Percentiles rank a stretch among this genome's conserved stretches.
Conservation (phyloP, 2,797 vertebrate species). For the Gymnoscopelus microlampas region DNA sequence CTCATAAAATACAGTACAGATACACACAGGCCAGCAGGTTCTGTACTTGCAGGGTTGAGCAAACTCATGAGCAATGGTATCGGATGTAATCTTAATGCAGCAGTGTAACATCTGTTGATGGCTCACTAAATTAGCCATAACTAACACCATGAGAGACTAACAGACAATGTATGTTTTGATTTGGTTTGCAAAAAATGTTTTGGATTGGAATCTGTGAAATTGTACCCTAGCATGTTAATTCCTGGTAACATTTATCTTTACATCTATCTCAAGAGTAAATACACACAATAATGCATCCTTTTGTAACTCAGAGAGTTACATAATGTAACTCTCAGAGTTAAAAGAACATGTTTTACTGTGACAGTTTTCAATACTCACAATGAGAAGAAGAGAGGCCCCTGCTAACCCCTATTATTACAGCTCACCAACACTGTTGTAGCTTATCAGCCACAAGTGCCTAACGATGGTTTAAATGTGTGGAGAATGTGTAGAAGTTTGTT, state of each 20-base stretch:
- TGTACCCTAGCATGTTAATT: conserved; percentile 50
- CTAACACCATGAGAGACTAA: conserved; percentile 15
- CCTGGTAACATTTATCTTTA: conserved; percentile 34
- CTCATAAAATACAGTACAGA: too few relatives aligned
- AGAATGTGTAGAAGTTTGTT: conserved; percentile 45
- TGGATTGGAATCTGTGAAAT: conserved; percentile 54
- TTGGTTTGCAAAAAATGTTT: conserved; percentile 26
- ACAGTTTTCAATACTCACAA: too few relatives aligned
- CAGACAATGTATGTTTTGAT: conserved; percentile 19
- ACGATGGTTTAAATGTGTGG: conserved; percentile 56
- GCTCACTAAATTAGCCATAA: not conserved
- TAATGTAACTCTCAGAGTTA: too few relatives aligned
- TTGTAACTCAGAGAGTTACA: too few relatives aligned
- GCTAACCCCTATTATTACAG: conserved; percentile 12
- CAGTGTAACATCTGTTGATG: conserved; percentile 45
- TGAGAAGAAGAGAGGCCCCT: conserved; percentile 35
- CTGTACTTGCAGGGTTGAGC: conserved; percentile 3
- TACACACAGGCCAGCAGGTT: not conserved
- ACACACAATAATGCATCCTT: too few relatives aligned
- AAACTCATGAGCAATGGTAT: conserved; percentile 31
- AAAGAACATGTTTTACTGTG: too few relatives aligned
- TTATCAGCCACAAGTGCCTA: conserved; percentile 85
- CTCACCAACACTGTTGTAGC: conserved; percentile 42
- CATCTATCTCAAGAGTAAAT: not conserved
- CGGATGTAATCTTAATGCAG: conserved; percentile 45